Evolutionary conservation across 2,888 invertebrate species (phyloP), one percentile per base, ranked within the genome.

Genomic region (Pollenia angustigena): DNA sequence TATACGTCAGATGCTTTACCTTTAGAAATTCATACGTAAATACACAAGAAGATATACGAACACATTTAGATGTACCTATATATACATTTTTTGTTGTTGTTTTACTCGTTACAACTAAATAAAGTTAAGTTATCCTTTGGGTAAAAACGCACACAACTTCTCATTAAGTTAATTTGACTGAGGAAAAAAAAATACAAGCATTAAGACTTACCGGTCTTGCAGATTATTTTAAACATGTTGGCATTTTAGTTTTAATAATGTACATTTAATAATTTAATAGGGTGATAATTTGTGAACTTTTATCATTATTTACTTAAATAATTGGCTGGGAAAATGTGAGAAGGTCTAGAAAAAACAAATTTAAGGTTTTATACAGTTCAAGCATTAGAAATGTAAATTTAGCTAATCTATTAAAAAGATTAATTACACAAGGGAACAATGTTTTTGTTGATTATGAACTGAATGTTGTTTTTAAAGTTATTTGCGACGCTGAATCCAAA

Each of bases 71-170:
- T 42, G 23, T 18, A 40, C 1, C 23, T 1, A 4, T 46, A 14
- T 32, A 9, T 64, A 42, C 7, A 6, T n/a, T 44, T 72, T 72
- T 56, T 14, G 32, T 56, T 56, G n/a, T 32, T 32, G 32, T 32
- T 32, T 6, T 32, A 6, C 32, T 32, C 32, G 32, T 71, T 46
- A 58, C 80, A 76, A 83, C 75, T 62, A 76, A 80, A 86, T 80
- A 72, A 83, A 80, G 71, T 80, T 86, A 83, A 82, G 46, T 79
- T 76, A 80, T 80, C 80, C 82, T 86, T 66, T 80, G 83, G 75
- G 80, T 54, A 64, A 64, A 16, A 54, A 72, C 62, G 50, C n/a
- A 46, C 60, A 69, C 54, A 82, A 62, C 72, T 66, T 58, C 71
- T 81, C 72, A 85, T 81, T 85, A 81, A 56, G 52, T 18, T 14